phyloP scores from a whole-genome alignment of 2,888 invertebrate genomes.

The Anoplius nigerrimus region DNA sequence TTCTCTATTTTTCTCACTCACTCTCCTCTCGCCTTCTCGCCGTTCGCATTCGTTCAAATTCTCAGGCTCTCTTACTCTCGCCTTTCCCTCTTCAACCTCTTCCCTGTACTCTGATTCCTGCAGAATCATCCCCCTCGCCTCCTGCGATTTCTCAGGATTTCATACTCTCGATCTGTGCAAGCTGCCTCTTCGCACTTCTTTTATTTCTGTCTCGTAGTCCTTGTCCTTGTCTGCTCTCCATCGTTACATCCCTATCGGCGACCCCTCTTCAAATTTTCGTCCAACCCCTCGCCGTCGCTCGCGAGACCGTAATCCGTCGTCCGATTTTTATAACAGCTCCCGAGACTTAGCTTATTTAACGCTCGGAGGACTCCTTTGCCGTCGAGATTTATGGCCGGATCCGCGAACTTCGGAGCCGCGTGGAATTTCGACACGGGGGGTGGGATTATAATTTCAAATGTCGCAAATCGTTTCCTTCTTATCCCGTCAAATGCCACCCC shows the following conservation, averaged over 20 bases:
- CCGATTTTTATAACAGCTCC: too few relatives aligned
- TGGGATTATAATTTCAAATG: neutral
- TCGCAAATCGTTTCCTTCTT: neutral
- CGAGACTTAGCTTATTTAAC: too few relatives aligned
- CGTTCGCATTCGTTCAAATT: conserved; percentile 1
- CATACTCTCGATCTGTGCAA: too few relatives aligned
- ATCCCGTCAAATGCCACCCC: too few relatives aligned
- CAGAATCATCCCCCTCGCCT: too few relatives aligned
- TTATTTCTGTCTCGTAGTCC: too few relatives aligned
- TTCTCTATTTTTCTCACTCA: conserved; percentile 9
- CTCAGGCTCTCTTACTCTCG: conserved; percentile 12
- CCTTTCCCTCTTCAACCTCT: conserved; percentile 7
- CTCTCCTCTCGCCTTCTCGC: too few relatives aligned
- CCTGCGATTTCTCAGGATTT: too few relatives aligned
- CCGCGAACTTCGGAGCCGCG: neutral
- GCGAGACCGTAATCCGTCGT: conserved; percentile 15
- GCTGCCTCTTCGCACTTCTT: too few relatives aligned
- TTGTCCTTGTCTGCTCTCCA: too few relatives aligned
- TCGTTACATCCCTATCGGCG: conserved; percentile 1
- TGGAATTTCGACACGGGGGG: neutral
- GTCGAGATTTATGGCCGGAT: neutral
- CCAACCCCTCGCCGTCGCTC: conserved; percentile 22
- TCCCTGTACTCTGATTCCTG: conserved; percentile 1
- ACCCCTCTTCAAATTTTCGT: conserved; percentile 6
- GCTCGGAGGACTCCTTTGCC: too few relatives aligned